Evolutionary conservation across 2,113 vertebrate genomes (phyloP).

Genomic region (Dasyurus viverrinus): DNA sequence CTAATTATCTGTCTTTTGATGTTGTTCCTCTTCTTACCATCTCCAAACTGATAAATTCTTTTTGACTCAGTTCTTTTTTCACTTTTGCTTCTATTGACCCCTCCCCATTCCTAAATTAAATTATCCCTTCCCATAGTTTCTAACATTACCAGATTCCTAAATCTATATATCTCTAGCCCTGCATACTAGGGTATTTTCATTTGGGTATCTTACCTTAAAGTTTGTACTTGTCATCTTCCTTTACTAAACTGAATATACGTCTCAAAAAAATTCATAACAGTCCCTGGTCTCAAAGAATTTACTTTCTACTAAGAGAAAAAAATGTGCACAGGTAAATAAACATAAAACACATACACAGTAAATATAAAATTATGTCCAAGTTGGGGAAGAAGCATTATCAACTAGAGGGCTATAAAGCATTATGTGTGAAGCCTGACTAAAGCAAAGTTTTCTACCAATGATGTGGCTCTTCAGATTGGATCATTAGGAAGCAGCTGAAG

Average conservation of each 20-base stretch:
- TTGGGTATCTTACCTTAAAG: background rate
- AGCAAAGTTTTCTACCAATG: background rate
- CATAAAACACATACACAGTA: background rate
- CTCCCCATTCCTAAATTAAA: background rate
- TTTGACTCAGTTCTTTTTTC: background rate
- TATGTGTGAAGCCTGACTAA: background rate
- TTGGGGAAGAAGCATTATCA: background rate
- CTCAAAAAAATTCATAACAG: background rate
- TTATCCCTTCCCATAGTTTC: background rate
- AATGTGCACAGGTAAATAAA: background rate
- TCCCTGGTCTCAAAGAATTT: background rate
- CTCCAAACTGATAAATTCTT: background rate
- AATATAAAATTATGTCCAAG: background rate
- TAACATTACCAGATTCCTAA: background rate
- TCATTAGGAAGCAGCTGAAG: background rate
- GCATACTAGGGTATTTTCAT: background rate
- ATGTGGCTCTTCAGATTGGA: background rate
- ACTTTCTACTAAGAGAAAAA: background rate
- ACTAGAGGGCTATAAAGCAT: background rate
- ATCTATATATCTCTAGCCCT: background rate
- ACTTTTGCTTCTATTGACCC: background rate
- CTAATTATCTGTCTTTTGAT: background rate
- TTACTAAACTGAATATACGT: background rate
- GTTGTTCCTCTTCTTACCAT: background rate
- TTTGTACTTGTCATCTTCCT: background rate